Percentiles rank a stretch among this genome's conserved stretches.
Conservation (phyloP, 2,888 invertebrate genomes). For the Eupithecia insigniata region DNA sequence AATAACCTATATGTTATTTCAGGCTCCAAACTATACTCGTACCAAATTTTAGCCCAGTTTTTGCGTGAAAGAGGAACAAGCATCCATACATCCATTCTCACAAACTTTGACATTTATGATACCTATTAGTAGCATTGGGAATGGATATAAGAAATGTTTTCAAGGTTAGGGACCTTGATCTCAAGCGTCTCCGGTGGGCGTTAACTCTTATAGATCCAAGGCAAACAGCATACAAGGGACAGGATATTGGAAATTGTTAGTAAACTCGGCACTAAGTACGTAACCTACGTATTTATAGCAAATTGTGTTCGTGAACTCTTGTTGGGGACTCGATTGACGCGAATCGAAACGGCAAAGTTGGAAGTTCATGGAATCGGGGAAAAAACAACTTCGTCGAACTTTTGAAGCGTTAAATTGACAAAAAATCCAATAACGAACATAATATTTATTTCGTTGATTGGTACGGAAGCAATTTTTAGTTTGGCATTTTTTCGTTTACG, state of each 20-base stretch:
- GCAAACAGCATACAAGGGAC: slow-evolving; percentile 9
- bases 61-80: too few relatives aligned
- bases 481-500: too few relatives aligned
- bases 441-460: slow-evolving; percentile 4
- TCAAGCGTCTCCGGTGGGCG: background rate
- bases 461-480: background rate
- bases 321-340: slow-evolving; percentile 23
- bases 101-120: too few relatives aligned
- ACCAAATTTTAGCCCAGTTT: too few relatives aligned
- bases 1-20: too few relatives aligned
- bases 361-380: slow-evolving; percentile 22
- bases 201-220: background rate
- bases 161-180: background rate
- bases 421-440: background rate
- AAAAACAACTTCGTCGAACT: slow-evolving; percentile 22
- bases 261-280: slow-evolving; percentile 20
- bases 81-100: too few relatives aligned
- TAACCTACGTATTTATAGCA: slow-evolving; percentile 29
- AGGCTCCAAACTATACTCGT: too few relatives aligned
- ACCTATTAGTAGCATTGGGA: background rate
- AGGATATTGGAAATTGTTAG: slow-evolving; percentile 34
- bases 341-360: slow-evolving; percentile 25
- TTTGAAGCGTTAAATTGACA: slow-evolving; percentile 19
- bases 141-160: background rate
- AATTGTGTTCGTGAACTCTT: slow-evolving; percentile 31